A percentile compares a stretch with the other conserved stretches of the same genome.
These are phyloP conservation scores for Eidolon helvum DNA, from an alignment of 2,113 vertebrate genomes.

Conservation along the genomic window DNA sequence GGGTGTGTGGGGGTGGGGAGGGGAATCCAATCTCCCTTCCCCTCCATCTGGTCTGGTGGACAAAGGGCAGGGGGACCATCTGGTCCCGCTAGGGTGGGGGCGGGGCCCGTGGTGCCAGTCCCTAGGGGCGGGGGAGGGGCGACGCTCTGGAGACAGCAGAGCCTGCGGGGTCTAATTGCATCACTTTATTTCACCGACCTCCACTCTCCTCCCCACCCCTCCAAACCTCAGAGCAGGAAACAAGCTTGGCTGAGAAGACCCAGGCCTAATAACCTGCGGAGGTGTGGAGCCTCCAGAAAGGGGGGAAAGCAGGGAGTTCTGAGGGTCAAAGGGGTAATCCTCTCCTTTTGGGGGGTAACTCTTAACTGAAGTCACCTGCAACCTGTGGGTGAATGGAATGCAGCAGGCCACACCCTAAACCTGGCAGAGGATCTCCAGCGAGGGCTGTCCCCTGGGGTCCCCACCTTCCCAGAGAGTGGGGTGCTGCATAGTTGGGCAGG, in stretches of 20 bases:
- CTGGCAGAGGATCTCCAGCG: neutral
- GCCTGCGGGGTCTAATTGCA: constrained; percentile 62
- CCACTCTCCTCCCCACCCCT: neutral
- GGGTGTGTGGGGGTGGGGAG: constrained; percentile 60
- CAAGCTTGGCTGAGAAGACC: neutral
- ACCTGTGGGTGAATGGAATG: neutral
- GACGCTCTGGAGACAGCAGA: constrained; percentile 45
- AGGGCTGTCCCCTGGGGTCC: neutral
- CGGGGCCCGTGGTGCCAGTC: constrained; percentile 28
- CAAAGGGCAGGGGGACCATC: constrained; percentile 78
- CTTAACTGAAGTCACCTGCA: neutral
- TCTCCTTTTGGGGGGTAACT: neutral
- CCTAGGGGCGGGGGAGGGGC: constrained; percentile 59
- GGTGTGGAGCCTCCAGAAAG: neutral
- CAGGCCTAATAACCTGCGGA: neutral
- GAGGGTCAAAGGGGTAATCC: neutral
- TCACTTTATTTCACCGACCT: constrained; percentile 68
- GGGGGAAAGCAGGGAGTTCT: neutral
- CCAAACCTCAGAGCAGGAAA: constrained; percentile 28
- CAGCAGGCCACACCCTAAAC: neutral
- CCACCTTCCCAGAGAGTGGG: neutral
- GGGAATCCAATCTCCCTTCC: constrained; percentile 72
- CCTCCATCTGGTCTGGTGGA: constrained; percentile 77
- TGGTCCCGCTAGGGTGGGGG: constrained; percentile 72
- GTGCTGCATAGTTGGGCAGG: neutral